A percentile compares a stretch with the other conserved stretches of the same genome.
Evolutionary conservation across 2,113 vertebrate species (phyloP).

Genomic region (Bagarius yarrelli): DNA sequence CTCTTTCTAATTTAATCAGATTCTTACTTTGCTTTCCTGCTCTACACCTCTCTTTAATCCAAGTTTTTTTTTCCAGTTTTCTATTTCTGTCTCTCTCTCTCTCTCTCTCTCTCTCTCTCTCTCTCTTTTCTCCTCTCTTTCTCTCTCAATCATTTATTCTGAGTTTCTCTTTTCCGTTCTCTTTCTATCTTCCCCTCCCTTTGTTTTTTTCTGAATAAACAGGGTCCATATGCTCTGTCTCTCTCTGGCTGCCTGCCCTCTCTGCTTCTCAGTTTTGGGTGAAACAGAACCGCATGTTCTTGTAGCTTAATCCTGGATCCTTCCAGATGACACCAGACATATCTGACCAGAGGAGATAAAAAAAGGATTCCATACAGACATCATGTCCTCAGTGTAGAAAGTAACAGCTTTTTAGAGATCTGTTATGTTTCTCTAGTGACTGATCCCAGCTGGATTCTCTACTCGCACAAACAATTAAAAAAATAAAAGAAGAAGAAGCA

Average conservation of each 20-base stretch:
- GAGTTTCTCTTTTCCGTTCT: constrained; percentile 50
- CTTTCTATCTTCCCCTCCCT: constrained; percentile 49
- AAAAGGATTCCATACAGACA: neutral
- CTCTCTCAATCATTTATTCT: constrained; percentile 26
- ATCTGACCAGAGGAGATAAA: neutral
- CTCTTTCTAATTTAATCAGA: no score
- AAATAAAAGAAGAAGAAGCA: neutral
- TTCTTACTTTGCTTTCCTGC: no score
- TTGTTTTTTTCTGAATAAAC: constrained; percentile 55
- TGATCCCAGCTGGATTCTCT: neutral
- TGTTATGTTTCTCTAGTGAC: neutral
- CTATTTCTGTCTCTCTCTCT: neutral
- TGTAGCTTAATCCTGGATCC: neutral
- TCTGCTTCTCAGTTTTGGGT: constrained; percentile 33
- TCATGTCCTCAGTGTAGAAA: neutral
- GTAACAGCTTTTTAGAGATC: neutral
- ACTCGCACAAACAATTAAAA: neutral
- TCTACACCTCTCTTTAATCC: no score
- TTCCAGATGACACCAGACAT: neutral
- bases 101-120: neutral
- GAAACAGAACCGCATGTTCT: constrained; percentile 8
- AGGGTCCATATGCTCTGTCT: constrained; percentile 60
- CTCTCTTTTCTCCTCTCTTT: constrained; percentile 24
- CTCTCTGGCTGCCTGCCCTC: neutral
- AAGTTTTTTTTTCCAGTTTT: no score